Percentiles rank a stretch among this genome's conserved stretches.
phyloP scores from a whole-genome alignment of 2,113 vertebrate species.

The Amphiprion ocellaris region DNA sequence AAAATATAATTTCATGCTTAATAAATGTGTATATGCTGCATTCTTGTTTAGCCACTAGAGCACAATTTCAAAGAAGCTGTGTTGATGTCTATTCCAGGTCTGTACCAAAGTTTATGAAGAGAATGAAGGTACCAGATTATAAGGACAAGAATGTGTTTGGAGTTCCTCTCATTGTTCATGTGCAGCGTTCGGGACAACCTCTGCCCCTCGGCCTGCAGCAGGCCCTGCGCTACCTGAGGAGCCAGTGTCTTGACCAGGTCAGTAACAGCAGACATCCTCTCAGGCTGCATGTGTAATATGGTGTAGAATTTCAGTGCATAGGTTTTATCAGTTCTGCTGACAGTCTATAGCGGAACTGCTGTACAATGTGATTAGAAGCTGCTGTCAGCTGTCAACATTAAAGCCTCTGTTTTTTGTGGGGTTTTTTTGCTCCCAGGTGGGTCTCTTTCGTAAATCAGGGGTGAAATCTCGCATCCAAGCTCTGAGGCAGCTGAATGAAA shows the following conservation, averaged over 20 bases:
- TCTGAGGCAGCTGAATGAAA: slow-evolving; percentile 96
- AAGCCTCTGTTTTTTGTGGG: not conserved
- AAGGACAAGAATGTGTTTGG: slow-evolving; percentile 97
- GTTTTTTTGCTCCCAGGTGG: slow-evolving; percentile 86
- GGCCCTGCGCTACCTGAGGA: slow-evolving; percentile 92
- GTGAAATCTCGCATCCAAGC: slow-evolving; percentile 98
- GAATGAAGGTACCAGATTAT: slow-evolving; percentile 98
- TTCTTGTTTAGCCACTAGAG: not conserved
- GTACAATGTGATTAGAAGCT: not conserved
- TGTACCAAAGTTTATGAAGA: slow-evolving; percentile 99
- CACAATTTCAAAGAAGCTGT: not conserved
- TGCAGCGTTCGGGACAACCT: slow-evolving; percentile 96
- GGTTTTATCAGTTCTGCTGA: not conserved
- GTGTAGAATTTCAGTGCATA: slow-evolving; percentile 6
- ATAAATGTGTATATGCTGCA: too few species aligned
- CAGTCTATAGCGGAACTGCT: not conserved
- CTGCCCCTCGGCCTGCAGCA: slow-evolving; percentile 96
- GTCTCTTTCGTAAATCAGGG: slow-evolving; percentile 96
- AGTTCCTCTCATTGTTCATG: slow-evolving; percentile 96
- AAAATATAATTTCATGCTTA: not conserved
- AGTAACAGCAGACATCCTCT: slow-evolving; percentile 1
- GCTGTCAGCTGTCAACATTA: not conserved
- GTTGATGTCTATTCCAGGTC: slow-evolving; percentile 85
- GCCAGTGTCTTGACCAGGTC: slow-evolving; percentile 97
- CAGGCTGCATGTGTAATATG: not conserved